A percentile compares a stretch with the other conserved stretches of the same genome.
These are phyloP conservation scores for Bujurquina vittata DNA, from an alignment of 2,113 vertebrate genomes.

Conservation along the genomic window DNA sequence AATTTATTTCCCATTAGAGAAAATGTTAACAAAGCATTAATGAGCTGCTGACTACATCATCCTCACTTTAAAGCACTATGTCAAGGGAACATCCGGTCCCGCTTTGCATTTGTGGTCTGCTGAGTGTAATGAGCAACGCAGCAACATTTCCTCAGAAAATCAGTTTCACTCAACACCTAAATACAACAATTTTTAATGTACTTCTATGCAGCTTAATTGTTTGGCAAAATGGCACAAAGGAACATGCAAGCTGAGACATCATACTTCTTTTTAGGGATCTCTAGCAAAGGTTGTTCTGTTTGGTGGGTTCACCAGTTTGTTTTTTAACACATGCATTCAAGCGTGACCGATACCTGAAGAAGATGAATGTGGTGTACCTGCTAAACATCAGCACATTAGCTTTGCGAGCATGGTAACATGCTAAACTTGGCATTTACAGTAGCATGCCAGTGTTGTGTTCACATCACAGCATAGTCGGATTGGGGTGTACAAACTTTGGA, in stretches of 20 bases:
- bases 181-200: slow-evolving; percentile 20
- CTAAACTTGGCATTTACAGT: not conserved
- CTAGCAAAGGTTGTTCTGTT: not conserved
- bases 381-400: not conserved
- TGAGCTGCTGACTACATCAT: slow-evolving; percentile 65
- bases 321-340: not conserved
- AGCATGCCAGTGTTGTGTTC: not conserved
- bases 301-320: not conserved
- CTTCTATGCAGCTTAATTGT: slow-evolving; percentile 26
- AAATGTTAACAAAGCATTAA: slow-evolving; percentile 73
- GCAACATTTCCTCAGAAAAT: slow-evolving; percentile 56
- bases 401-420: not conserved
- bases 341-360: not conserved
- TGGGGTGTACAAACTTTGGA: not conserved
- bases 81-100: slow-evolving; percentile 58
- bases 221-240: not conserved
- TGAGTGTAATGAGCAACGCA: slow-evolving; percentile 40
- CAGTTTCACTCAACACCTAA: slow-evolving; percentile 39
- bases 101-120: slow-evolving; percentile 63
- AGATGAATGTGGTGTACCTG: not conserved
- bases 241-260: not conserved
- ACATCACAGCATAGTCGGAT: not conserved
- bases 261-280: not conserved
- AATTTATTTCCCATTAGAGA: slow-evolving; percentile 72
- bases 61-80: slow-evolving; percentile 61